Conservation (phyloP, 2,113 vertebrate genomes). For the Corynorhinus townsendii region DNA sequence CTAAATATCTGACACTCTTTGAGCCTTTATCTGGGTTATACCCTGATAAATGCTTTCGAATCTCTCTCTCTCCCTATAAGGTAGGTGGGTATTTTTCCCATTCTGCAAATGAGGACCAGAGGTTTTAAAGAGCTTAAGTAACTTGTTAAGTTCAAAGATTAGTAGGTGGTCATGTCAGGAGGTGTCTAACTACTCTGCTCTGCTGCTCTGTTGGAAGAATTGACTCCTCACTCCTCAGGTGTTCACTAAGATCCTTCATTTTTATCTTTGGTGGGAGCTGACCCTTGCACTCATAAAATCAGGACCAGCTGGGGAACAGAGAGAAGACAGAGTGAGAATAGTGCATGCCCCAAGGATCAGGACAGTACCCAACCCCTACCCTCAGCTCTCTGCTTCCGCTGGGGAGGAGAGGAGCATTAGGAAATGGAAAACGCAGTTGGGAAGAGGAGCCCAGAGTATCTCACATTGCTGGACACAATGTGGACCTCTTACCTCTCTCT, state of each 20-base stretch:
- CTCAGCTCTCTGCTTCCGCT: background rate
- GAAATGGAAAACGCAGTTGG: background rate
- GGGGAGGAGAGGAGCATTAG: background rate
- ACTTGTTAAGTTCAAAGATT: background rate
- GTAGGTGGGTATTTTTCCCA: background rate
- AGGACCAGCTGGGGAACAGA: background rate
- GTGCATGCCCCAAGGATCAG: background rate
- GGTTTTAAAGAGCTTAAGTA: background rate
- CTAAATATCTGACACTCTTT: background rate
- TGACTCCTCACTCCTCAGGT: background rate
- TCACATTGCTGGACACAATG: background rate
- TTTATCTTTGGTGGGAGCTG: background rate
- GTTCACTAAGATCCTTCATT: background rate
- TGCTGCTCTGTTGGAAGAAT: background rate
- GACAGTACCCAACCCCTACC: too few relatives aligned
- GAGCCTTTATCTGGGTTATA: background rate
- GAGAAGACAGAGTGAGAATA: background rate
- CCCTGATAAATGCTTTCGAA: background rate
- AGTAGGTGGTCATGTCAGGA: background rate
- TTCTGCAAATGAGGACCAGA: background rate
- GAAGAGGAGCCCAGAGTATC: background rate
- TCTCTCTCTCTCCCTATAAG: background rate
- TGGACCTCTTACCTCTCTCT: background rate
- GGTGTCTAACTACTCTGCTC: background rate
- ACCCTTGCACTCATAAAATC: background rate